These are phyloP conservation scores for Sinocyclocheilus anophthalmus DNA, from an alignment of 2,113 vertebrate species.

Conservation along the genomic window DNA sequence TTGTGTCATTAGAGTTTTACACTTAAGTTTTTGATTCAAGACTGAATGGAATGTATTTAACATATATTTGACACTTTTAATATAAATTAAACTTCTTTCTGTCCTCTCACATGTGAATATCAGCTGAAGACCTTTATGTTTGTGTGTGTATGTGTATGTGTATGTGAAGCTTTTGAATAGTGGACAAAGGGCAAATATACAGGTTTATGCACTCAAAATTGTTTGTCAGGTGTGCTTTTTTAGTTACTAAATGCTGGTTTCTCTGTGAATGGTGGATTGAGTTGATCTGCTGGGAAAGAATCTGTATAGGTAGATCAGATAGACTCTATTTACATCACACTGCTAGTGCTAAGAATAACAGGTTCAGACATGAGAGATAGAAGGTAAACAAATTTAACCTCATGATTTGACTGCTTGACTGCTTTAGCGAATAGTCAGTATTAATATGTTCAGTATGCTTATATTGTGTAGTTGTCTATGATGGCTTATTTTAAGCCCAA, in stretches of 20 bases:
- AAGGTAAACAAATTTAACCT: conserved; percentile 16
- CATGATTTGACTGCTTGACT: conserved; percentile 15
- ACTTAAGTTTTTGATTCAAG: background rate
- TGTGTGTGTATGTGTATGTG: background rate
- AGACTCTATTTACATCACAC: background rate
- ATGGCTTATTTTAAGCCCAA: conserved; percentile 1
- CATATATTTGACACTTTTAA: background rate
- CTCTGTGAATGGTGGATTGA: background rate
- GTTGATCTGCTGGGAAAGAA: background rate
- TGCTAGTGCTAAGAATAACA: conserved; percentile 3
- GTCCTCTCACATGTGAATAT: background rate
- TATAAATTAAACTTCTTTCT: background rate
- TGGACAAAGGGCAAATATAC: background rate
- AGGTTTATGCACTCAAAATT: background rate
- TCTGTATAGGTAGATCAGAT: background rate
- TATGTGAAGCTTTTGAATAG: background rate
- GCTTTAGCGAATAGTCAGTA: background rate
- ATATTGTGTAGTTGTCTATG: background rate
- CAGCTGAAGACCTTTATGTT: background rate
- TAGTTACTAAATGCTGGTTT: conserved; percentile 4
- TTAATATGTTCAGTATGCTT: background rate
- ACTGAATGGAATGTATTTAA: background rate
- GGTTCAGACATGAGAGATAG: background rate
- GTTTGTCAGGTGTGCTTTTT: background rate
- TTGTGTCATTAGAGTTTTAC: background rate